A percentile compares a stretch with the other conserved stretches of the same genome.
Evolutionary conservation across 2,888 invertebrate species (phyloP).

Genomic region (Thecophora atra): DNA sequence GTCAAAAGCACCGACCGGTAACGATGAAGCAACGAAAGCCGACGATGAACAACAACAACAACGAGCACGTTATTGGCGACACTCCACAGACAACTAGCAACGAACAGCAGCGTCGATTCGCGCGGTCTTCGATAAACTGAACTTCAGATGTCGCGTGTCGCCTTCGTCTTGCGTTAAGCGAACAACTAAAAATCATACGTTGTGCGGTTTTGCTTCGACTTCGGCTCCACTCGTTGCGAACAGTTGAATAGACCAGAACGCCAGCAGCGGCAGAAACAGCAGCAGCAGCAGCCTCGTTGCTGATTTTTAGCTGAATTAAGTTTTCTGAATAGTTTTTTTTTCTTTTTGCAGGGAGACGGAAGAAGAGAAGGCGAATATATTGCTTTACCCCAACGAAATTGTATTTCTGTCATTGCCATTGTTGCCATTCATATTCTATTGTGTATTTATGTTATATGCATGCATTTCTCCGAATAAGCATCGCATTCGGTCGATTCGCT

Average conservation of each 20-base stretch:
- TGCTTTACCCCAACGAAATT: not conserved
- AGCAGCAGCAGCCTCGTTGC: not conserved
- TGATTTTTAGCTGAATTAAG: not conserved
- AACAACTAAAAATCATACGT: slow-evolving; percentile 7
- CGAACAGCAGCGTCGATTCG: slow-evolving; percentile 33
- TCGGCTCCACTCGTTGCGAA: slow-evolving; percentile 4
- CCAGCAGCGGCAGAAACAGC: not conserved
- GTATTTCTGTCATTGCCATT: slow-evolving; percentile 6
- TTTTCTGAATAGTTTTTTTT: not conserved
- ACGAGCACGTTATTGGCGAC: not conserved
- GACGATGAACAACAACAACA: slow-evolving; percentile 8
- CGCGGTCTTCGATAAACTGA: slow-evolving; percentile 48
- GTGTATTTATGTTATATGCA: too few relatives aligned
- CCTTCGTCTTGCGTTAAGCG: slow-evolving; percentile 7
- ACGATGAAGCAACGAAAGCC: not conserved
- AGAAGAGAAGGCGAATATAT: not conserved
- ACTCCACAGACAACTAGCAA: slow-evolving; percentile 33
- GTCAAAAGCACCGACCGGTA: slow-evolving; percentile 1
- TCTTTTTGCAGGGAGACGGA: too few relatives aligned
- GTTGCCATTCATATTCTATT: not conserved
- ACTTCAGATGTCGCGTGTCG: slow-evolving; percentile 35
- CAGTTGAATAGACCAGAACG: slow-evolving; percentile 22
- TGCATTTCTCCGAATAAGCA: too few relatives aligned
- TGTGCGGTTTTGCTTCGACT: not conserved
- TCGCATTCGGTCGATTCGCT: too few relatives aligned